phyloP scores from a whole-genome alignment of 2,888 invertebrate genomes.

The Prosopocoilus inquinatus region DNA sequence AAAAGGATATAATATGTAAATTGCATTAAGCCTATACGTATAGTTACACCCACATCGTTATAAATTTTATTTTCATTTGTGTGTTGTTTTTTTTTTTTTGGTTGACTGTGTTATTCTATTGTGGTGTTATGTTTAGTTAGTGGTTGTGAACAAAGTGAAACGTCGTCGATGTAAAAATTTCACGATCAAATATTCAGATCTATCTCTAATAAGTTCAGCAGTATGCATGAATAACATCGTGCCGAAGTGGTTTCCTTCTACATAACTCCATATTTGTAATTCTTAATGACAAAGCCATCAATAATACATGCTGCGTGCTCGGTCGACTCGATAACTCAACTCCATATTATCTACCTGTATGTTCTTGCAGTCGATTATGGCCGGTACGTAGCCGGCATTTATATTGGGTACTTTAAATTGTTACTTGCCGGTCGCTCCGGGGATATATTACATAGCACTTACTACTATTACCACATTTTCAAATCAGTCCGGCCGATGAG shows the following conservation, averaged over 20 bases:
- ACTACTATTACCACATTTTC: too few relatives aligned
- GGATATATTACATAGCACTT: neutral
- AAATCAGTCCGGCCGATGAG: too few relatives aligned
- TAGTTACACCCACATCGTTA: too few relatives aligned
- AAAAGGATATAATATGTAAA: too few relatives aligned
- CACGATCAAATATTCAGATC: neutral
- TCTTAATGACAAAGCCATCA: constrained; percentile 40
- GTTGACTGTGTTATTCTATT: too few relatives aligned
- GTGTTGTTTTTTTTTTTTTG: too few relatives aligned
- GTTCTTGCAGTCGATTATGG: constrained; percentile 1
- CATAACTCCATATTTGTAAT: constrained; percentile 34
- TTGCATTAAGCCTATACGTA: too few relatives aligned
- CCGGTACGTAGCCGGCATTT: constrained; percentile 2
- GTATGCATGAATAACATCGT: neutral
- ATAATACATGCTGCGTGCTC: constrained; percentile 38
- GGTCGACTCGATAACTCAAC: constrained; percentile 4
- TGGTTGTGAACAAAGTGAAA: too few relatives aligned
- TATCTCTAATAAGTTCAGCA: neutral
- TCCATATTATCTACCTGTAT: constrained; percentile 2
- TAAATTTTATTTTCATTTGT: too few relatives aligned
- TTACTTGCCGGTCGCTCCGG: neutral
- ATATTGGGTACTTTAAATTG: constrained; percentile 3
- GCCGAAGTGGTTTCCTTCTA: constrained; percentile 1
- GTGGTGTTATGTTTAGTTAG: too few relatives aligned
- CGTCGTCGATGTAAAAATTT: neutral